Evolutionary conservation across 2,888 invertebrate genomes (phyloP).

Genomic region (Furcula furcula): DNA sequence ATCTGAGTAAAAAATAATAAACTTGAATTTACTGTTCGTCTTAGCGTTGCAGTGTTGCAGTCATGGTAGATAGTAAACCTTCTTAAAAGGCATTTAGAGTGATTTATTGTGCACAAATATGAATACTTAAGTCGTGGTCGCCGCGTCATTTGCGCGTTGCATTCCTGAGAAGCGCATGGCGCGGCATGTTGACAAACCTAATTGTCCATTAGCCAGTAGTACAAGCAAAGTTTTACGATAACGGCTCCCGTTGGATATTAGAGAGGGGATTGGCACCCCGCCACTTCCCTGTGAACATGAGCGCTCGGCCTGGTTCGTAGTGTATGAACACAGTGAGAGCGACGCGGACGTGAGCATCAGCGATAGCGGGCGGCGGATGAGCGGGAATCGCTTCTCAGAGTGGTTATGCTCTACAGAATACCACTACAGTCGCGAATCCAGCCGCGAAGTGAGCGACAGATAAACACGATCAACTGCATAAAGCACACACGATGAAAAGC

Average conservation of each 20-base stretch:
- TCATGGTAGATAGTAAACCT: not conserved
- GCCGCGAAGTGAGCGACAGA: too few species aligned
- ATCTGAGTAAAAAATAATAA: not conserved
- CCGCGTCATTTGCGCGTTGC: slow-evolving; percentile 7
- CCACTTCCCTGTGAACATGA: slow-evolving; percentile 51
- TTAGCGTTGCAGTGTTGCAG: not conserved
- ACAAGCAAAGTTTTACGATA: slow-evolving; percentile 44
- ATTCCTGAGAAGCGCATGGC: too few species aligned
- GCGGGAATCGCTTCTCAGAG: too few species aligned
- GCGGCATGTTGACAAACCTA: slow-evolving; percentile 32
- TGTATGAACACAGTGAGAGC: too few species aligned
- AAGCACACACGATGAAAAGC: too few species aligned
- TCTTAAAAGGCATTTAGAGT: not conserved
- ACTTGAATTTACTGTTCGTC: not conserved
- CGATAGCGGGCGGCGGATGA: too few species aligned
- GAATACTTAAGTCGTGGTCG: slow-evolving; percentile 7
- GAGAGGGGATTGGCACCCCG: slow-evolving; percentile 54
- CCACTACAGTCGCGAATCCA: too few species aligned
- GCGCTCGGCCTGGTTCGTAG: too few species aligned
- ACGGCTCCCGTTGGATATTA: slow-evolving; percentile 43
- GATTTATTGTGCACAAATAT: slow-evolving; percentile 12
- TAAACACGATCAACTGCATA: too few species aligned
- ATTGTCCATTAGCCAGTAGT: slow-evolving; percentile 43
- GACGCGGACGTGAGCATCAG: too few species aligned
- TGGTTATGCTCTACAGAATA: too few species aligned